Base-by-base conservation (phyloP, 2,888 invertebrate species). In the Troglohyphantes excavatus region DNA sequence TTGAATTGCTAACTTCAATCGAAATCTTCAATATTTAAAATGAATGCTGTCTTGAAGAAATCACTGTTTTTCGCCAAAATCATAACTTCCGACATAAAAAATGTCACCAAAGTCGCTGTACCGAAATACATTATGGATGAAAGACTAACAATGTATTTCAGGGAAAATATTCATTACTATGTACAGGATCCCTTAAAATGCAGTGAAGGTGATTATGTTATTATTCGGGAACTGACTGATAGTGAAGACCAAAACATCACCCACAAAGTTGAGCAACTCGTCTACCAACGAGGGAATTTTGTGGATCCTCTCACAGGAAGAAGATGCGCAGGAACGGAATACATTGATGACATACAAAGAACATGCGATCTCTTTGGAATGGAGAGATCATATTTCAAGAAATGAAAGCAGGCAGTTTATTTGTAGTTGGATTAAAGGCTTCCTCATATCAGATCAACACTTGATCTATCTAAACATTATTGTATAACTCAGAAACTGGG, bases 221-320 rank as follows among this genome's bases (percentile, higher is more conserved):
- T 86, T 9, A 63, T 86, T 13, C 68, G 70, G 43, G 87, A 73
- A 53, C 43, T 65, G 9, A 13, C 72, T n/a, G 79, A 72, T 46
- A 7, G 46, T 6, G 39, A 78, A 19, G 59, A 53, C 17, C 61
- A 72, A 23, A 63, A 73, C 3, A 19, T 87, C 17, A 87, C 79
- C n/a, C 79, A 79, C 59, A 59, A 23, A n/a, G 33, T 87, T 13
- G 87, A 87, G 39, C 61, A 73, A 21, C 19, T 81, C 0, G 53
- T 87, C 17, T 87, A 87, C 73, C 26, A 87, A 39, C 19, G 23
- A 73, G 87, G 87, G 19, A 46, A 87, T 73, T 53, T 59, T 65
- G 65, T 79, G 33, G 87, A 87, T 72, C 87, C 87, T 73, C 7
- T 87, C 13, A 65, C 73, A 5, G 87, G 87, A 13, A 87, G 63